A percentile compares a stretch with the other conserved stretches of the same genome.
Conservation (phyloP, 2,113 vertebrate species). For the Pseudopipra pipra region DNA sequence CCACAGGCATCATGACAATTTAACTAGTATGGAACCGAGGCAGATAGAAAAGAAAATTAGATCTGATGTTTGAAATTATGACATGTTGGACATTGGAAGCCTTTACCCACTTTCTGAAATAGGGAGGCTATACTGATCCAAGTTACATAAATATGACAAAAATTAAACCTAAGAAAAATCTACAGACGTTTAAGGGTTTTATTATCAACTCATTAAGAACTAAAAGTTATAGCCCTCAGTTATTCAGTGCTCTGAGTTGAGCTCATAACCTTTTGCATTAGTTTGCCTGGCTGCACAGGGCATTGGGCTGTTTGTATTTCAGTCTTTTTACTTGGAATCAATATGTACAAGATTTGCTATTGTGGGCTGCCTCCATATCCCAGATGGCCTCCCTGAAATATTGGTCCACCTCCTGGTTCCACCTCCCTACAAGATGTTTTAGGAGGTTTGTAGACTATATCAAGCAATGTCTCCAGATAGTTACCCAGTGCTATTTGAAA, state of each 20-base stretch:
- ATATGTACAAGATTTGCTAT: not conserved
- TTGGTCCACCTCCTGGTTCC: not conserved
- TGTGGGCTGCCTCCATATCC: not conserved
- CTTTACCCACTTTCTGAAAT: not conserved
- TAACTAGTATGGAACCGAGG: not conserved
- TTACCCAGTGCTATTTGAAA: not conserved
- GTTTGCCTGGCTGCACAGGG: not conserved
- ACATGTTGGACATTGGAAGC: not conserved
- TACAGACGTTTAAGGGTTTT: not conserved
- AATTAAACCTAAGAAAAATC: not conserved
- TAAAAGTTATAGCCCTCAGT: not conserved
- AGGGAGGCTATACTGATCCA: not conserved
- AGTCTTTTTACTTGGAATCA: not conserved
- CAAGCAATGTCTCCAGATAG: not conserved
- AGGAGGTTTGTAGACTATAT: not conserved
- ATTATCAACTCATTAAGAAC: not conserved
- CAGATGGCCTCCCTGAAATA: slow-evolving; percentile 28
- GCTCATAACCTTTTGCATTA: not conserved
- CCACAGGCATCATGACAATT: not conserved
- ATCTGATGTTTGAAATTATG: not conserved
- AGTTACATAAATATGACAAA: not conserved
- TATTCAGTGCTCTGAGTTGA: not conserved
- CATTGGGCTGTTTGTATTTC: not conserved
- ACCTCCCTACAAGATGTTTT: slow-evolving; percentile 31
- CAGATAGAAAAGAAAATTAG: not conserved